Evolutionary conservation across 2,888 invertebrate genomes (phyloP).

Genomic region (Crossocerus cetratus): DNA sequence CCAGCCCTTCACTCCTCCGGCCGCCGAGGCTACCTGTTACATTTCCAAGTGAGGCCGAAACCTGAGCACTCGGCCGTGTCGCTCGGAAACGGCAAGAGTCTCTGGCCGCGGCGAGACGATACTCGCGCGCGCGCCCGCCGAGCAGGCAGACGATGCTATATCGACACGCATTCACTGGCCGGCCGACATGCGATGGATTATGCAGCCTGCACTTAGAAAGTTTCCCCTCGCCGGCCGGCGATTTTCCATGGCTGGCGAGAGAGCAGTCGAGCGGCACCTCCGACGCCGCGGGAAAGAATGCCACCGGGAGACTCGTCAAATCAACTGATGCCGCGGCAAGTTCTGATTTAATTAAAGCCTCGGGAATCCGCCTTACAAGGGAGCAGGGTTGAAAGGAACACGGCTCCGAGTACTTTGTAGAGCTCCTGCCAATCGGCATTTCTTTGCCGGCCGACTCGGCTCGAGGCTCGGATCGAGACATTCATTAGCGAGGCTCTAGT

Average conservation of each 20-base stretch:
- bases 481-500: too few species aligned
- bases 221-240: constrained; percentile 46
- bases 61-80: constrained; percentile 26
- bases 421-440: too few species aligned
- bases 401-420: too few species aligned
- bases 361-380: too few species aligned
- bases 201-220: constrained; percentile 59
- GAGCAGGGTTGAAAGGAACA: too few species aligned
- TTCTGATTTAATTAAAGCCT: constrained; percentile 15
- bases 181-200: constrained; percentile 54
- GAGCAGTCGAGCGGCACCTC: constrained; percentile 6
- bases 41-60: constrained; percentile 50
- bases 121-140: not conserved
- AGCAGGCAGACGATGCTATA: not conserved
- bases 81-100: not conserved
- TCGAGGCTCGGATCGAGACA: too few species aligned
- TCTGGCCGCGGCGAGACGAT: not conserved
- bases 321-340: not conserved
- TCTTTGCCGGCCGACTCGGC: too few species aligned
- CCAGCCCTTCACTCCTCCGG: constrained; percentile 8
- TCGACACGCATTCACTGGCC: constrained; percentile 18
- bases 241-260: constrained; percentile 43
- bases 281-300: constrained; percentile 20
- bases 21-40: constrained; percentile 49
- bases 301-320: not conserved